Conservation (phyloP, 2,113 vertebrate genomes). For the Lagopus leucura region DNA sequence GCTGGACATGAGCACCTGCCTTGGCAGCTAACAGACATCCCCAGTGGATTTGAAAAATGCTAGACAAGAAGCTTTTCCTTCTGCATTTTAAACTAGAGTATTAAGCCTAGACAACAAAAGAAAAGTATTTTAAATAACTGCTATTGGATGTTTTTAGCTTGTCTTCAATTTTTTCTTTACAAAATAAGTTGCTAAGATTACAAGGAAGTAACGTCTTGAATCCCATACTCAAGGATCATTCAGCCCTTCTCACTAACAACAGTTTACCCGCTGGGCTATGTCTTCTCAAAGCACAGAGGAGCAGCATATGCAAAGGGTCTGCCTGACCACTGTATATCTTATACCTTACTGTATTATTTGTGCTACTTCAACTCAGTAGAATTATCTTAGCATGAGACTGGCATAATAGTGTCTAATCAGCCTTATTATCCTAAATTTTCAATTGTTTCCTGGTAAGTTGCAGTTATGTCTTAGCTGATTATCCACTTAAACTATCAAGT, state of each 20-base stretch:
- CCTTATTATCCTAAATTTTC: constrained; percentile 67
- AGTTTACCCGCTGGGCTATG: background rate
- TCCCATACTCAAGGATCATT: background rate
- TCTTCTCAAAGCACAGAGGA: background rate
- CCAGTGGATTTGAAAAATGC: background rate
- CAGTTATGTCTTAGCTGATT: constrained; percentile 69
- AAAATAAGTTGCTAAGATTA: background rate
- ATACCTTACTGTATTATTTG: background rate
- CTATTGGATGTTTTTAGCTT: background rate
- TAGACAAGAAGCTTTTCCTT: background rate
- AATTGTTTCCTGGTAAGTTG: constrained; percentile 70
- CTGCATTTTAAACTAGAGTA: background rate
- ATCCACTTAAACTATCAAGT: constrained; percentile 70
- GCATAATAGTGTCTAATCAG: constrained; percentile 33
- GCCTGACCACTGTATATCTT: background rate
- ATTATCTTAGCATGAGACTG: constrained; percentile 48
- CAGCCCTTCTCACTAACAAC: background rate
- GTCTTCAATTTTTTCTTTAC: background rate
- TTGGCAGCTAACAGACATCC: background rate
- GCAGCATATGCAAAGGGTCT: background rate
- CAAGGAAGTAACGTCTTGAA: background rate
- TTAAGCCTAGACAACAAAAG: background rate
- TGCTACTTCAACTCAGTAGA: background rate
- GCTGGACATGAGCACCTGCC: background rate
- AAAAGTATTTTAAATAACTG: background rate